phyloP scores from a whole-genome alignment of 2,113 vertebrate species.

The human region GRCh38 chr4:142809001-142809500 shows the following conservation, averaged over 20 bases:
- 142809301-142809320: constrained; percentile 57
- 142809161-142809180: neutral
- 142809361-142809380: neutral
- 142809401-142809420: neutral
- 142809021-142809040: neutral
- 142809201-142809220: neutral
- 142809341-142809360: neutral
- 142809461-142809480: neutral
- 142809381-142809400: neutral
- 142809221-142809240: neutral
- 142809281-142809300: constrained; percentile 6
- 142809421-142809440: neutral
- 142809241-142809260: too few species aligned
- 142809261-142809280: constrained; percentile 23
- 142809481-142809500: neutral
- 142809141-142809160: neutral
- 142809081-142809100: neutral
- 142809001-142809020: neutral
- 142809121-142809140: neutral
- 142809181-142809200: neutral
- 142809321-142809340: constrained; percentile 47
- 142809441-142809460: neutral
- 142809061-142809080: neutral
- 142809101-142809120: neutral
- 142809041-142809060: constrained; percentile 8